Conservation (phyloP, 2,888 invertebrate species). For the Limnephilus rhombicus region DNA sequence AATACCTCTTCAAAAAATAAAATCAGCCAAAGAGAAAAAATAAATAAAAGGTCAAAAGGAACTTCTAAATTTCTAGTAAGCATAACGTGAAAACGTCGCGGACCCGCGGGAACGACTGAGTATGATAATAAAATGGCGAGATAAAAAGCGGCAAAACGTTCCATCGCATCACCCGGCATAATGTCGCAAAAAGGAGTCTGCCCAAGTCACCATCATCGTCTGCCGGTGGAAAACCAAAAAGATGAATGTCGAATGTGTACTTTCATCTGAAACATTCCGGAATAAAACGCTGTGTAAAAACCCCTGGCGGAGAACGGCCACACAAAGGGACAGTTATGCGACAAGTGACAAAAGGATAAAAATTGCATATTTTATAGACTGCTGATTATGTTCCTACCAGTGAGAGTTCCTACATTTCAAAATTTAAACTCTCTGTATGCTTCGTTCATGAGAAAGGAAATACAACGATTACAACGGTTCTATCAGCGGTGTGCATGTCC, state of each 20-base stretch:
- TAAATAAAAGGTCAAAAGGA: not conserved
- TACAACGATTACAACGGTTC: not conserved
- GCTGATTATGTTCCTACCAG: not conserved
- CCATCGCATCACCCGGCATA: not conserved
- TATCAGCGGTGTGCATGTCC: not conserved
- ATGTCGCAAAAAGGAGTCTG: not conserved
- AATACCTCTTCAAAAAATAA: not conserved
- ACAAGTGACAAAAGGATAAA: not conserved
- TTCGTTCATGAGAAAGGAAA: too few species aligned
- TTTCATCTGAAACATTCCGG: conserved; percentile 41
- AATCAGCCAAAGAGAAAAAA: not conserved
- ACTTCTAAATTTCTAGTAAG: not conserved
- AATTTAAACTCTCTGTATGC: too few species aligned
- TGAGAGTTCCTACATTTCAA: not conserved
- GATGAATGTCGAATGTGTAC: conserved; percentile 38
- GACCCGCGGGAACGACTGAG: conserved; percentile 6
- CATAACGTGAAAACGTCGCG: not conserved
- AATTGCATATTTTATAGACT: not conserved
- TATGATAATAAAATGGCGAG: conserved; percentile 8
- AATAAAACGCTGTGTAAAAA: conserved; percentile 32
- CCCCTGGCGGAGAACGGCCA: not conserved
- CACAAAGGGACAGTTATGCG: not conserved
- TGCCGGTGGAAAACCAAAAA: conserved; percentile 15
- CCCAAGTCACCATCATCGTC: not conserved
- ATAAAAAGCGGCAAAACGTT: conserved; percentile 27